Evolutionary conservation across 2,113 vertebrate species (phyloP), one percentile per base, ranked within the genome.

Genomic region (Phylloscopus trochilus): DNA sequence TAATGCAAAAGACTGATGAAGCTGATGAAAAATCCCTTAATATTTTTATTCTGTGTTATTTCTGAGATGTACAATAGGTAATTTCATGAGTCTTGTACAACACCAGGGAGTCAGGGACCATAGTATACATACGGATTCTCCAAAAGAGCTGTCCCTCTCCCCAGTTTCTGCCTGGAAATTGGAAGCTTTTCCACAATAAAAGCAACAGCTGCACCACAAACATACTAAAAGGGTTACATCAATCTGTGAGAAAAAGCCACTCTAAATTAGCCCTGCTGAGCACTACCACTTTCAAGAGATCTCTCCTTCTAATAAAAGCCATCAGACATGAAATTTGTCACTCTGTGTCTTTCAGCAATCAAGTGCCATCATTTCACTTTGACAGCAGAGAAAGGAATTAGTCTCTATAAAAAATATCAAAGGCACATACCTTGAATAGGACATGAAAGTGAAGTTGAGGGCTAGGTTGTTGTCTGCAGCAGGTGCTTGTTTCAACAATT

Each of bases 311-410:
- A 76, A 85, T 77, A 78, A 87, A 87, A 92, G 78, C 59, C 74
- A 91, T 79, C 58, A 89, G 41, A 73, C 37, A 46, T 62, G 3
- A 82, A 91, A 85, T 93, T 58, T 66, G 23, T 85, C 33, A 28
- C 53, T 81, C 39, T 35, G 14, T 52, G n/a, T 68, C 70, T 85
- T 69, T 85, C 80, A 83, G 78, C 72, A 90, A 94, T 89, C 53
- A 85, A 86, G 67, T 85, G 59, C 43, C 64, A 93, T 83, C 66
- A 90, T 89, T 89, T 78, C 67, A 43, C 9, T 9, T 20, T 89
- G 53, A 64, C 81, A 95, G 39, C 33, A 89, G 35, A 88, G 46
- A 95, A 91, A 83, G 13, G 33, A 59, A 95, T 91, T 95, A 96
- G 74, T 64, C 62, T 67, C 59, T 66, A 87, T 44, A 76, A 79